phyloP scores from a whole-genome alignment of 2,888 invertebrate genomes.

The Polydrusus tereticollis region DNA sequence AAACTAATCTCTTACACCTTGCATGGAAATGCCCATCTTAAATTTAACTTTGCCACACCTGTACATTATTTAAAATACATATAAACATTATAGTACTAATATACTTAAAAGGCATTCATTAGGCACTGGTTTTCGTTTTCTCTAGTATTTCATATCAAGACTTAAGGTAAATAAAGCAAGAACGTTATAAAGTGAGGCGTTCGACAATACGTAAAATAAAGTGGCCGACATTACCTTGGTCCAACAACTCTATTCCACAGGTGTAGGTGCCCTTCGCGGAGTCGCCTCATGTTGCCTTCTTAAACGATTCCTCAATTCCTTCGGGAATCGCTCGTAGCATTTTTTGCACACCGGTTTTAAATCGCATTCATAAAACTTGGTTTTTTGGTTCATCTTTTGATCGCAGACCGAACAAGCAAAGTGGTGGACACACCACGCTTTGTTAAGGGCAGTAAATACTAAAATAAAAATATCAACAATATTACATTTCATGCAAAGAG shows the following conservation, averaged over 20 bases:
- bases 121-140: too few relatives aligned
- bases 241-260: constrained; percentile 41
- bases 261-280: constrained; percentile 53
- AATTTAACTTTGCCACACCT: too few relatives aligned
- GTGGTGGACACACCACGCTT: constrained; percentile 99
- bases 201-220: background rate
- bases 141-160: too few relatives aligned
- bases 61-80: too few relatives aligned
- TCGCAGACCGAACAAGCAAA: constrained; percentile 99
- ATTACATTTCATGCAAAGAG: too few relatives aligned
- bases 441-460: constrained; percentile 98
- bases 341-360: constrained; percentile 98
- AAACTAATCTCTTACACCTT: too few relatives aligned
- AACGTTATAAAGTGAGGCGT: background rate
- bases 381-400: constrained; percentile 94
- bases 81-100: too few relatives aligned
- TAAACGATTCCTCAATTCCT: constrained; percentile 91
- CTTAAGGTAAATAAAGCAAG: background rate
- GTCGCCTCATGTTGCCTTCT: constrained; percentile 86
- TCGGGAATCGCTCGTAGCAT: constrained; percentile 97
- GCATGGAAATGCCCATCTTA: too few relatives aligned
- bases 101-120: too few relatives aligned
- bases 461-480: constrained; percentile 50
- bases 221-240: background rate
- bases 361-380: constrained; percentile 99